Percentiles rank a stretch among this genome's conserved stretches.
phyloP scores from a whole-genome alignment of 2,888 invertebrate genomes.

The Myopa testacea region DNA sequence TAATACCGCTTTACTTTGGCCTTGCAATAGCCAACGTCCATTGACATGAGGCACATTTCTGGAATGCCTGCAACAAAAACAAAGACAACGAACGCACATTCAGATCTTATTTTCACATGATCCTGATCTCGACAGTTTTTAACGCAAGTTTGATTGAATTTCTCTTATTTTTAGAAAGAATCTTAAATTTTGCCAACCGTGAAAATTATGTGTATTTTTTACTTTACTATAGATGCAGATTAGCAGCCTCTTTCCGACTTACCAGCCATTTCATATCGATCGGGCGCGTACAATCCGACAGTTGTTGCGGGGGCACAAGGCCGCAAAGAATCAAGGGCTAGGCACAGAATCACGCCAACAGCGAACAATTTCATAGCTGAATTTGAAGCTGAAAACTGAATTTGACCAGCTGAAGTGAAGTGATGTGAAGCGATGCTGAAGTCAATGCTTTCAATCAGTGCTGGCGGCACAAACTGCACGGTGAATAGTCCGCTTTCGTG shows the following conservation, averaged over 20 bases:
- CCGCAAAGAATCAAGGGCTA: background rate
- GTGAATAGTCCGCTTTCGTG: background rate
- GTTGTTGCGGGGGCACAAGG: slow-evolving; percentile 31
- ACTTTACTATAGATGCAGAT: too few species aligned
- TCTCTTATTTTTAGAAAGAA: too few species aligned
- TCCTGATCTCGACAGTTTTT: slow-evolving; percentile 10
- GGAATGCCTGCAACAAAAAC: slow-evolving; percentile 50
- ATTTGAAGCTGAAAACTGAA: background rate
- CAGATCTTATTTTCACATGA: background rate
- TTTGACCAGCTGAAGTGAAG: background rate
- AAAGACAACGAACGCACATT: slow-evolving; percentile 5
- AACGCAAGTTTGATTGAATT: background rate
- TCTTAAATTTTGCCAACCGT: too few species aligned
- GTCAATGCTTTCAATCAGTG: background rate
- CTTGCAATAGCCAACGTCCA: slow-evolving; percentile 79
- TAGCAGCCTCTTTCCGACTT: slow-evolving; percentile 16
- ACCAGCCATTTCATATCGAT: slow-evolving; percentile 48
- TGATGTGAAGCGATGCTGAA: background rate
- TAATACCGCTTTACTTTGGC: slow-evolving; percentile 82
- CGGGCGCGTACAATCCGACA: slow-evolving; percentile 50
- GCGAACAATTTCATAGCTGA: slow-evolving; percentile 20
- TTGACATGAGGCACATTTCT: slow-evolving; percentile 76
- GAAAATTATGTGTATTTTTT: too few species aligned
- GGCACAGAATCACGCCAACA: slow-evolving; percentile 15
- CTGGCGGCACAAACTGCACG: background rate